Evolutionary conservation across 2,888 invertebrate species (phyloP), one percentile per base, ranked within the genome.

Genomic region (Tachina grossa): DNA sequence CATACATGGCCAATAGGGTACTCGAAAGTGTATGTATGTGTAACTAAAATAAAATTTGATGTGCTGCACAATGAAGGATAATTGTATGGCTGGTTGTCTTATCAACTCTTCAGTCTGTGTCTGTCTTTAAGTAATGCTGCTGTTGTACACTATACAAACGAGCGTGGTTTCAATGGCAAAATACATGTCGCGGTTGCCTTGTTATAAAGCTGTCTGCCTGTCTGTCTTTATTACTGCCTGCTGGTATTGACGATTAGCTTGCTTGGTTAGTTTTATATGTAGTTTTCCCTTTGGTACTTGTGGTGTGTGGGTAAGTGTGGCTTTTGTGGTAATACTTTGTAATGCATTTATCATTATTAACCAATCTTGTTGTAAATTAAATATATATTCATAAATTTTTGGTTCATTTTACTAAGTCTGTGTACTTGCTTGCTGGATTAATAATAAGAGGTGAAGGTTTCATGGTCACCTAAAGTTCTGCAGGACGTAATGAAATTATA

Each of bases 341-440:
- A 75, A 81, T 63, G 47, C 16, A 61, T 68, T 81, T 81, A 81
- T 45, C 66, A 59, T 75, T 68, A 66, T 81, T 81, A 68, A 61
- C 43, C 74, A 74, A 81, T 74, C 59, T 68, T 49, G 22, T 59
- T 66, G 51, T 51, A 75, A 81, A 81, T 75, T 81, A 61, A 66
- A 47, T 31, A 68, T 69, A 78, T 68, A 68, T 74, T 81, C 66
- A 51, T 66, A 59, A 31, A 69, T 51, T 61, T 69, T 61, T 22
- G 10, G 68, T 43, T 51, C 43, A 47, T 72, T 63, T 13, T n/a
- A 19, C 19, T 43, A 1, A 10, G n/a, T n/a, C 9, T 45, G 8
- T 53, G 9, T 14, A 22, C 39, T 53, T 71, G 22, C 22, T n/a
- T 45, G 55, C 31, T 31, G 22, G 14, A 14, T 43, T 43, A 19